These are phyloP conservation scores for Scelioninae gen. 2 DNA, from an alignment of 2,888 invertebrate species.

Conservation along the genomic window DNA sequence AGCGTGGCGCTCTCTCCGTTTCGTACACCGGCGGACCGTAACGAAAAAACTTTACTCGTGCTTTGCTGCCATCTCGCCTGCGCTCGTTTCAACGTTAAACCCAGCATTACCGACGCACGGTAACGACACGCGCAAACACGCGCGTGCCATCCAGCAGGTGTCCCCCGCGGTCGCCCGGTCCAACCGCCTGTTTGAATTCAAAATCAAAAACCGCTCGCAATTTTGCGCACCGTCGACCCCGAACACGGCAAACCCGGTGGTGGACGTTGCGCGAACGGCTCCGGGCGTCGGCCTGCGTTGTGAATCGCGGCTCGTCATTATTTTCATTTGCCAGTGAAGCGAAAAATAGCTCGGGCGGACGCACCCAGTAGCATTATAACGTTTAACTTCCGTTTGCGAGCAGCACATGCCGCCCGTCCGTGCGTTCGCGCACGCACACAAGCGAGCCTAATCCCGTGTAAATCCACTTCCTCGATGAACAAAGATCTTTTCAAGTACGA, in stretches of 20 bases:
- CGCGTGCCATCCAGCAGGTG: too few species aligned
- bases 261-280: conserved; percentile 12
- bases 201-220: not conserved
- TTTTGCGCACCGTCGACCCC: not conserved
- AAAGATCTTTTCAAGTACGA: conserved; percentile 73
- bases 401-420: conserved; percentile 51
- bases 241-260: not conserved
- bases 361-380: conserved; percentile 70
- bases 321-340: conserved; percentile 74
- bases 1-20: too few species aligned
- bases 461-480: conserved; percentile 70
- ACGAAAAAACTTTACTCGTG: too few species aligned
- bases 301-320: conserved; percentile 64
- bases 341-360: conserved; percentile 72
- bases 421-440: conserved; percentile 52
- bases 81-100: too few species aligned
- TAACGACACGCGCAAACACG: too few species aligned
- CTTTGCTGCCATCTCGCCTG: too few species aligned
- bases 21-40: too few species aligned
- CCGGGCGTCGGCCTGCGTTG: conserved; percentile 26
- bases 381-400: conserved; percentile 68
- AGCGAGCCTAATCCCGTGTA: conserved; percentile 59
- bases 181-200: not conserved
- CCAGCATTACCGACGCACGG: too few species aligned
- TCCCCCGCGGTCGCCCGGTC: not conserved